These are phyloP conservation scores for Heterodera schachtii DNA, from an alignment of 1,140 invertebrate genomes.

Conservation along the genomic window DNA sequence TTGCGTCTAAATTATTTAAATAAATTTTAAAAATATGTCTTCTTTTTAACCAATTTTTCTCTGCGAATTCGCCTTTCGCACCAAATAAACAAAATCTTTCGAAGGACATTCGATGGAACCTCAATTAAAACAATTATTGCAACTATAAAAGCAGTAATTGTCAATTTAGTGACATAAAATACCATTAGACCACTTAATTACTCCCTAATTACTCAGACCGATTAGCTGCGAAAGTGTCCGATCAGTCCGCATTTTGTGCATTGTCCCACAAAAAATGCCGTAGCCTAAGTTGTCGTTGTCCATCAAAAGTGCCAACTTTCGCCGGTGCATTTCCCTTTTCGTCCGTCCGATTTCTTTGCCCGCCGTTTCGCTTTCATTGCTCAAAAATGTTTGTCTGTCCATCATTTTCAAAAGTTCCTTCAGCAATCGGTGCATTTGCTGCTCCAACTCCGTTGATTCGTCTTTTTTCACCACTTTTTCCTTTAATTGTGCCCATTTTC, in stretches of 20 bases:
- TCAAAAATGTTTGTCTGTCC: background rate
- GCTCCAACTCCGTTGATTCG: background rate
- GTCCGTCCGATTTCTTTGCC: background rate
- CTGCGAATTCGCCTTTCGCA: background rate
- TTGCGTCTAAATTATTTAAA: background rate
- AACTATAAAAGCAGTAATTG: too few relatives aligned
- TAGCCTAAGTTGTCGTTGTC: background rate
- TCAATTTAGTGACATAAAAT: too few relatives aligned
- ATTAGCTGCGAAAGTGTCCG: too few relatives aligned
- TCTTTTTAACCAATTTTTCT: background rate
- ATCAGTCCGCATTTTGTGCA: too few relatives aligned
- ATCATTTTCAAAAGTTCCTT: background rate
- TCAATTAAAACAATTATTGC: background rate
- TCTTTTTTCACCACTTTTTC: background rate
- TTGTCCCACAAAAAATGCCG: background rate
- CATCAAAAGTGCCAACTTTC: background rate
- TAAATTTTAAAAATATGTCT: background rate
- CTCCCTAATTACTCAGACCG: too few relatives aligned
- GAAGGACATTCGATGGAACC: background rate
- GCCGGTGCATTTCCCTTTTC: background rate
- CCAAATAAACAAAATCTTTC: background rate
- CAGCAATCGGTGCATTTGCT: background rate
- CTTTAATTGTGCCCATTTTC: background rate
- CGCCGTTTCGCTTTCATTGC: background rate
- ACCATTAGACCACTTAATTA: too few relatives aligned